A percentile compares a stretch with the other conserved stretches of the same genome.
These are phyloP conservation scores for Trichonephila inaurata DNA, from an alignment of 1,140 invertebrate genomes.

Conservation along the genomic window DNA sequence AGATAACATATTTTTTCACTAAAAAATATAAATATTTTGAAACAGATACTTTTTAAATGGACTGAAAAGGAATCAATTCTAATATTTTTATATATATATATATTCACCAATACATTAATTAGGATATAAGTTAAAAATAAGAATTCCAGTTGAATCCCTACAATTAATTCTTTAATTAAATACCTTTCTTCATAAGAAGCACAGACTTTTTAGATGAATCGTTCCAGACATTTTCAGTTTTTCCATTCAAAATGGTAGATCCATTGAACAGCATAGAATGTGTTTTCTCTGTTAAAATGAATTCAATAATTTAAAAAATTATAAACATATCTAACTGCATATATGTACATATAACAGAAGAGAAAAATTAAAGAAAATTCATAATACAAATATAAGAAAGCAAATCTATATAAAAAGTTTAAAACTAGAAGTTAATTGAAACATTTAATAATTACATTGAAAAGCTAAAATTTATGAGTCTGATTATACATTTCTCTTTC, in stretches of 20 bases:
- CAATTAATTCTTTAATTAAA: neutral
- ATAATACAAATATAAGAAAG: too few species aligned
- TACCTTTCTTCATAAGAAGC: neutral
- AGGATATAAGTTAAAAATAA: neutral
- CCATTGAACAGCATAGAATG: neutral
- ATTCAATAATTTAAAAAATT: neutral
- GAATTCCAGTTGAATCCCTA: neutral
- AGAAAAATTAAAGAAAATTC: neutral
- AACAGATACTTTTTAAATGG: too few species aligned
- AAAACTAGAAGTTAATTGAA: too few species aligned
- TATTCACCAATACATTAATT: neutral
- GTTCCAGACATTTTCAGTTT: neutral
- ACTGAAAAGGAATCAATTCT: too few species aligned
- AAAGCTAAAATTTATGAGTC: too few species aligned
- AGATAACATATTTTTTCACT: too few species aligned
- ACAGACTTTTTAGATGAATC: neutral
- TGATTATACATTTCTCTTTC: too few species aligned
- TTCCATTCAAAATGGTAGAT: neutral
- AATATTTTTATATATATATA: too few species aligned
- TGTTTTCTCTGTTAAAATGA: conserved; percentile 44
- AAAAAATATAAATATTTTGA: neutral
- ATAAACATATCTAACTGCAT: too few species aligned
- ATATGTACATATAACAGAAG: neutral
- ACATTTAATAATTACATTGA: too few species aligned
- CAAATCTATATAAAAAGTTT: too few species aligned